Base-by-base conservation (phyloP, 1,140 invertebrate genomes). In the Drosophila subpulchrella region DNA sequence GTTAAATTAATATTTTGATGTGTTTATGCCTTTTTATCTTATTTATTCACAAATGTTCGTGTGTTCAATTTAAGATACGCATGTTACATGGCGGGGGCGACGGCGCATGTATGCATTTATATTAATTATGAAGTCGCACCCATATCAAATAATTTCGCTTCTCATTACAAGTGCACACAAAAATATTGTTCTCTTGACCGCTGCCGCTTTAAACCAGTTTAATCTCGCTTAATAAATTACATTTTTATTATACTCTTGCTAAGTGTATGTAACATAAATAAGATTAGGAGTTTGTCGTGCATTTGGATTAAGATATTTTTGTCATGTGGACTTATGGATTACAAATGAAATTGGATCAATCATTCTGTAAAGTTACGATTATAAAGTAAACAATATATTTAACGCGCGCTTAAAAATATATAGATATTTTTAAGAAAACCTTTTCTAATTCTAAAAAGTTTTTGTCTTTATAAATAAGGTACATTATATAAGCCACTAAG, bases 181-280 rank as follows among this genome's bases (percentile, higher is more conserved):
- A 78, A 67, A 79, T 75, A 73, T 78, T 78, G 61, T 63, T 80
- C 77, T 55, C 47, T 75, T 68, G 72, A 80, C 48, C 57, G 62
- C 55, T 60, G 54, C 77, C 48, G 56, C 41, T 44, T 71, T 4
- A 46, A 66, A 81, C 81, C 59, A 81, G 81, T 77, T 84, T 77
- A 51, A 70, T 59, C 81, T 42, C 8, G 68, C 51, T 81, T 50
- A 34, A 70, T 71, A 57, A 76, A 61, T 77, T 77, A 59, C 20
- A 71, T 32, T 76, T 57, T 34, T 58, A 59, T 68, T 46, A 77
- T 58, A 71, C 67, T 5, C 66, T 70, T 50, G 67, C 51, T 36
- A 71, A 71, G 44, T 70, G 67, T 70, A 41, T 34, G 65, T 70
- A 48, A 57, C 67, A 71, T 71, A 71, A 70, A 70, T 36, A 34